Conservation (phyloP, 2,797 vertebrate genomes). For the Geotrypetes seraphini region DNA sequence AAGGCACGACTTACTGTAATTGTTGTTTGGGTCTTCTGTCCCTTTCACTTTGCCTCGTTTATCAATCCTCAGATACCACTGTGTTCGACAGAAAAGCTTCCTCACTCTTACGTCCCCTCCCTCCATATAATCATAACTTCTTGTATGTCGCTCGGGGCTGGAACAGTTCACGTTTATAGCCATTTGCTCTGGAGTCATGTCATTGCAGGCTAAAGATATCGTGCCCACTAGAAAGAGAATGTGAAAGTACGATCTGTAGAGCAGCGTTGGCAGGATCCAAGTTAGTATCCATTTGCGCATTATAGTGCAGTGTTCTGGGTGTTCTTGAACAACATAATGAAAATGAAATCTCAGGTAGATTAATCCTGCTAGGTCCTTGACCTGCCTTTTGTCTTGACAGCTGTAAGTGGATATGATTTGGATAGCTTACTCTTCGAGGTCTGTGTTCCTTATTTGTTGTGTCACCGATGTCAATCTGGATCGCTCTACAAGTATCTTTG, state of each 20-base stretch:
- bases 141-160: constrained; percentile 87
- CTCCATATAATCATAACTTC: constrained; percentile 98
- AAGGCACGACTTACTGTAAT: constrained; percentile 79
- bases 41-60: constrained; percentile 87
- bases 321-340: constrained; percentile 91
- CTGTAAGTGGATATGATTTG: constrained; percentile 43
- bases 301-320: constrained; percentile 88
- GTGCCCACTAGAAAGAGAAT: constrained; percentile 81
- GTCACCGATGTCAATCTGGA: constrained; percentile 35
- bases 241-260: constrained; percentile 89
- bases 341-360: constrained; percentile 65
- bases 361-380: constrained; percentile 59
- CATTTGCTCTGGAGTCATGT: constrained; percentile 89
- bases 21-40: constrained; percentile 87
- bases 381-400: constrained; percentile 49
- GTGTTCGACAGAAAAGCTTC: constrained; percentile 92
- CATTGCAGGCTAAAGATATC: constrained; percentile 80
- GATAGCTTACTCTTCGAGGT: constrained; percentile 43
- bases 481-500: constrained; percentile 52
- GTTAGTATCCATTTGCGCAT: constrained; percentile 98
- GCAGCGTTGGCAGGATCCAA: constrained; percentile 93
- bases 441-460: constrained; percentile 43
- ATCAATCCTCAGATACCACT: constrained; percentile 95
- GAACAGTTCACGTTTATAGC: constrained; percentile 89
- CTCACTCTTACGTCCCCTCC: constrained; percentile 93